Evolutionary conservation across 2,888 invertebrate species (phyloP).

Genomic region (Cerastis rubricosa): DNA sequence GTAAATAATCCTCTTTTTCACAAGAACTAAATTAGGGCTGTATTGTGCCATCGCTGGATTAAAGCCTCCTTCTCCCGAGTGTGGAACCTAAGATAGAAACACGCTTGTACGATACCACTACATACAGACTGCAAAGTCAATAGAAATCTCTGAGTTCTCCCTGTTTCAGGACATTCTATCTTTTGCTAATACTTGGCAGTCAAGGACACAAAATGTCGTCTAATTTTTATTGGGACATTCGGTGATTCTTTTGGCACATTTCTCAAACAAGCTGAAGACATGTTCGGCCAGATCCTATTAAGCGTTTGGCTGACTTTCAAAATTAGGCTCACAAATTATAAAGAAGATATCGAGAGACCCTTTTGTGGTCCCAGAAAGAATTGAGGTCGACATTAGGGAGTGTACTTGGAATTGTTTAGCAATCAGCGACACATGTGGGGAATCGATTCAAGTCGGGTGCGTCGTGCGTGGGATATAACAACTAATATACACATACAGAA

Average conservation of each 20-base stretch:
- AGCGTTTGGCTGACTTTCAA: neutral
- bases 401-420: conserved; percentile 57
- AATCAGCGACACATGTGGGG: conserved; percentile 61
- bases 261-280: neutral
- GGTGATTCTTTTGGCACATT: neutral
- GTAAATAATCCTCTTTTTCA: too few species aligned
- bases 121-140: too few species aligned
- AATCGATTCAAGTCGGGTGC: conserved; percentile 56
- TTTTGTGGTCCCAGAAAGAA: conserved; percentile 39
- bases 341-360: conserved; percentile 5
- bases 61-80: neutral
- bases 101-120: too few species aligned
- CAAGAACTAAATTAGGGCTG: neutral
- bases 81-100: too few species aligned
- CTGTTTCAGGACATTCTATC: neutral
- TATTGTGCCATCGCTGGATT: neutral
- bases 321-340: neutral
- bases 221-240: neutral
- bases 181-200: neutral
- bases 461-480: conserved; percentile 35
- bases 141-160: too few species aligned
- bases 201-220: neutral
- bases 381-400: conserved; percentile 53
- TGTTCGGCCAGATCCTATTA: neutral
- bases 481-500: neutral